Conservation (phyloP, 1,140 invertebrate species). For the Pogonomyrmex californicus region DNA sequence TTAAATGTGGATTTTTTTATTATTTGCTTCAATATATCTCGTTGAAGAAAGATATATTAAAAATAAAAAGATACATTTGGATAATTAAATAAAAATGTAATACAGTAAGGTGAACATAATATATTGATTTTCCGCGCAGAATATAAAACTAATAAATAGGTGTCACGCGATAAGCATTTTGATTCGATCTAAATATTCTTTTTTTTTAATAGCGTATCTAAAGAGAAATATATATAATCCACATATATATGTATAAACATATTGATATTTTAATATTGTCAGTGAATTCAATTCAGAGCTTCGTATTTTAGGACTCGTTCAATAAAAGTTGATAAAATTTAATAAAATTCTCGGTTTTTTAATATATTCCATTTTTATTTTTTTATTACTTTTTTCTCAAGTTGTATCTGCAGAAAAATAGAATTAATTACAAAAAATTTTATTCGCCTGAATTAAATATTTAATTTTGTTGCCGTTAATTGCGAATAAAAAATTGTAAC, state of each 20-base stretch:
- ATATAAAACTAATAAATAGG: too few relatives aligned
- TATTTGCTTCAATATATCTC: not conserved
- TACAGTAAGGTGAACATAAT: not conserved
- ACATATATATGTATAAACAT: not conserved
- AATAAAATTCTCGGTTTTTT: too few relatives aligned
- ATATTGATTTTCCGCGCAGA: not conserved
- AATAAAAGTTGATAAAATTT: not conserved
- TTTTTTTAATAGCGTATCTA: too few relatives aligned
- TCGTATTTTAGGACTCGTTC: not conserved
- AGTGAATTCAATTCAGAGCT: not conserved
- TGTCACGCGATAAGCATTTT: too few relatives aligned
- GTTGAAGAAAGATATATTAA: not conserved
- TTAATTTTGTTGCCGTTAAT: not conserved
- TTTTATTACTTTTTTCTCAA: not conserved
- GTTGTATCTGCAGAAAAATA: not conserved
- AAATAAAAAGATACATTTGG: not conserved
- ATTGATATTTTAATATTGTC: not conserved
- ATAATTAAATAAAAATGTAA: not conserved
- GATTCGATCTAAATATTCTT: too few relatives aligned
- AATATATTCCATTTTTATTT: too few relatives aligned
- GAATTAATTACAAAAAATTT: not conserved
- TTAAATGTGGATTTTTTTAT: not conserved
- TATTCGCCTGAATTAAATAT: not conserved
- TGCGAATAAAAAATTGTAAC: not conserved
- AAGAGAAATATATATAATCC: too few relatives aligned